A percentile compares a stretch with the other conserved stretches of the same genome.
These are phyloP conservation scores for Halisarca cf. caerulea DNA, from an alignment of 37 sponge, comb jelly and placozoan species.

Conservation along the genomic window DNA sequence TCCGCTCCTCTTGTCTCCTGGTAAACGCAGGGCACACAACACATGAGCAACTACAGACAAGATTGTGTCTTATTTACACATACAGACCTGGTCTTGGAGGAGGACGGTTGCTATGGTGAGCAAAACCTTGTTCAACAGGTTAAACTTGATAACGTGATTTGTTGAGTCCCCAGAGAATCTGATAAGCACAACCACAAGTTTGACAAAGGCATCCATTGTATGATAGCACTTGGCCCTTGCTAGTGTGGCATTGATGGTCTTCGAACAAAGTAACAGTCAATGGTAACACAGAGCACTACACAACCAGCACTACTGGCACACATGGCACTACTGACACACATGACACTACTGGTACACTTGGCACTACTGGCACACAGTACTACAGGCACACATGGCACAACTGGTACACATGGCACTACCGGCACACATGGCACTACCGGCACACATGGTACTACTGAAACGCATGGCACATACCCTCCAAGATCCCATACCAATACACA, in stretches of 20 bases:
- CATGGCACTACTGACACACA: too few relatives aligned
- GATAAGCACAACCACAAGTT: constrained; percentile 93
- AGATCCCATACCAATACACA: neutral
- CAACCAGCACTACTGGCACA: too few relatives aligned
- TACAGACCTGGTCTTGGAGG: constrained; percentile 91
- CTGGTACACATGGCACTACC: too few relatives aligned
- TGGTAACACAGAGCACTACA: too few relatives aligned
- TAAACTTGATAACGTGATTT: constrained; percentile 86
- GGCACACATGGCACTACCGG: too few relatives aligned
- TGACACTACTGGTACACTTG: too few relatives aligned
- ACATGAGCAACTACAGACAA: constrained; percentile 6
- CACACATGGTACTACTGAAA: too few relatives aligned
- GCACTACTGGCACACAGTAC: too few relatives aligned
- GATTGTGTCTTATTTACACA: neutral
- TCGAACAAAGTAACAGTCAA: neutral
- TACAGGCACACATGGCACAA: too few relatives aligned
- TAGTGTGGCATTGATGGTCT: constrained; percentile 71
- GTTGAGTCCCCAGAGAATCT: constrained; percentile 84
- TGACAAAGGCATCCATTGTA: constrained; percentile 98
- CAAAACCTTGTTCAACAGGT: constrained; percentile 92
- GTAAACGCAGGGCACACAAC: neutral
- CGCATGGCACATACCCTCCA: too few relatives aligned
- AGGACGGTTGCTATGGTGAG: constrained; percentile 80
- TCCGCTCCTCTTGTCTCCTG: constrained; percentile 71
- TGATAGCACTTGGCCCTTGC: constrained; percentile 97